Percentiles rank a stretch among this genome's conserved stretches.
Conservation (phyloP, 2,113 vertebrate genomes). For the Smithornis capensis region DNA sequence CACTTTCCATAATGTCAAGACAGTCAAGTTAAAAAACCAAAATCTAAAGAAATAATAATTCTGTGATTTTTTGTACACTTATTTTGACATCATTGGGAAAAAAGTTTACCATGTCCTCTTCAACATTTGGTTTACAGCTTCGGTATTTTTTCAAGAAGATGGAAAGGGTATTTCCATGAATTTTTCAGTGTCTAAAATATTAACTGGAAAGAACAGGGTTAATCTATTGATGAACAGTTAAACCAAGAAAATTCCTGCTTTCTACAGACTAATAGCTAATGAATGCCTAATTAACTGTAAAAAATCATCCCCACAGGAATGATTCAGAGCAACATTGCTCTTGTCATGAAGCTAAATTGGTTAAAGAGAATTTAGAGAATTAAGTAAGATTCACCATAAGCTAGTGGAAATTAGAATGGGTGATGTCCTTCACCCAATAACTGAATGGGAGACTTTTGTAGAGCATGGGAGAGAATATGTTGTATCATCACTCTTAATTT, state of each 20-base stretch:
- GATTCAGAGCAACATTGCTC: background rate
- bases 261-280: background rate
- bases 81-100: background rate
- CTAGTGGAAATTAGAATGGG: background rate
- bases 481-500: background rate
- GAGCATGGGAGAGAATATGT: background rate
- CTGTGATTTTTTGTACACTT: background rate
- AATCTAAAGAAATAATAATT: background rate
- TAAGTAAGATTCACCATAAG: background rate
- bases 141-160: background rate
- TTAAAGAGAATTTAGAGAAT: background rate
- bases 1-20: background rate
- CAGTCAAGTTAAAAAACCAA: background rate
- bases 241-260: background rate
- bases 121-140: background rate
- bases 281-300: slow-evolving; percentile 3
- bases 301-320: background rate
- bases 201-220: background rate
- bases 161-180: background rate
- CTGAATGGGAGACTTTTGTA: background rate
- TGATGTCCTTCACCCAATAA: background rate
- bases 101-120: background rate
- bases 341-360: background rate
- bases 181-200: background rate
- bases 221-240: background rate